Evolutionary conservation across 2,888 invertebrate species (phyloP), one percentile per base, ranked within the genome.

Genomic region (Stenchaetothrips biformis): DNA sequence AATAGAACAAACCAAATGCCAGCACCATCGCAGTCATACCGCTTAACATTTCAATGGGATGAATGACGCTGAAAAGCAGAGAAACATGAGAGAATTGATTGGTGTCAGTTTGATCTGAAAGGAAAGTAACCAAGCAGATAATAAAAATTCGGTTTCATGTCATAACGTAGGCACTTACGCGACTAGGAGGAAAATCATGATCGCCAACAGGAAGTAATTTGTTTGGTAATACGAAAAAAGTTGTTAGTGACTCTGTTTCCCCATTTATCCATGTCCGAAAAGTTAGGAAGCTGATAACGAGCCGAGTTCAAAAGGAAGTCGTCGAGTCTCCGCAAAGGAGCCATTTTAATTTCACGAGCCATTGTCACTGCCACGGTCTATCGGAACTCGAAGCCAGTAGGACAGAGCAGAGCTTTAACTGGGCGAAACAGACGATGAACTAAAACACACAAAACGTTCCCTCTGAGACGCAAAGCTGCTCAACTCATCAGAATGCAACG

Each of bases 221-320:
- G 93, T 93, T 86, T 96, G 95, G 85, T 95, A 96, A 86, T 95
- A 96, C 0, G n/a, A n/a, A 95, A 87, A 53, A 93, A 87, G 86
- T 94, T 94, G 85, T 92, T 92, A 27, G 92, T 90, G 7, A 96
- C 92, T 83, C 95, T 89, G 85, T 94, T 94, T 81, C 92, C 92
- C 95, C 95, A 95, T 89, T 92, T 92, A 78, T 94, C 93, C 79
- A 92, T 87, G 86, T 95, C 93, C 84, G 90, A 91, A 16, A 93
- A 86, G 86, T 93, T 92, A 78, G 95, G 95, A 80, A 94, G 87
- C 87, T 95, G 94, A 87, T 95, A 95, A 81, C 94, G 89, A 11
- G 95, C 94, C 13, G 92, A 92, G 83, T 92, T 92, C 82, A 94
- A 85, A 37, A 94, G 85, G 86, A 95, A 96, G 86, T 95, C 95